These are phyloP conservation scores for Cataglyphis rosenhaueri DNA, from an alignment of 2,888 invertebrate species.

Conservation along the genomic window DNA sequence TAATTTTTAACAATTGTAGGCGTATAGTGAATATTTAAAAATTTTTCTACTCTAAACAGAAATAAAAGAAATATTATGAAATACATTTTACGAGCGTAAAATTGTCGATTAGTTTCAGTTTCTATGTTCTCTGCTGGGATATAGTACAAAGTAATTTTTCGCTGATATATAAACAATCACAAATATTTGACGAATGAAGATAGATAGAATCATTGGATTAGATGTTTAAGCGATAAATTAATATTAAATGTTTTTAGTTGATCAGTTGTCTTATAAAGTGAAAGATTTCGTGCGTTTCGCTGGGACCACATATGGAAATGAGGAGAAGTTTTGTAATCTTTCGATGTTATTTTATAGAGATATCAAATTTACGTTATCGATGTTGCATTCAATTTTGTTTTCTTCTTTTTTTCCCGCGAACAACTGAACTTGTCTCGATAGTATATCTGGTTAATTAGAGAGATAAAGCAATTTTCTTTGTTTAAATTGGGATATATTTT, in stretches of 20 bases:
- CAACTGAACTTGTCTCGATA: background rate
- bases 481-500: slow-evolving; percentile 21
- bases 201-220: background rate
- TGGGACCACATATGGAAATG: slow-evolving; percentile 24
- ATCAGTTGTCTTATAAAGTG: background rate
- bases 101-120: slow-evolving; percentile 18
- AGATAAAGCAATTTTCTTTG: background rate
- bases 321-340: background rate
- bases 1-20: slow-evolving; percentile 1
- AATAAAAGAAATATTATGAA: background rate
- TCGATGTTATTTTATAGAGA: slow-evolving; percentile 13
- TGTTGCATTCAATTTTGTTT: slow-evolving; percentile 1
- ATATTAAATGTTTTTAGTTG: background rate
- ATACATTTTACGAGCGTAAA: background rate
- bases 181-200: background rate
- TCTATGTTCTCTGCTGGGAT: slow-evolving; percentile 12
- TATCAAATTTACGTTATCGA: background rate
- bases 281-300: background rate
- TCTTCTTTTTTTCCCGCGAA: background rate
- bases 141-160: slow-evolving; percentile 26
- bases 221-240: background rate
- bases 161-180: slow-evolving; percentile 25
- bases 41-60: background rate
- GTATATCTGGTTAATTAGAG: background rate
- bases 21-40: background rate